Conservation (phyloP, 2,888 invertebrate species). For the Athalia circularis region DNA sequence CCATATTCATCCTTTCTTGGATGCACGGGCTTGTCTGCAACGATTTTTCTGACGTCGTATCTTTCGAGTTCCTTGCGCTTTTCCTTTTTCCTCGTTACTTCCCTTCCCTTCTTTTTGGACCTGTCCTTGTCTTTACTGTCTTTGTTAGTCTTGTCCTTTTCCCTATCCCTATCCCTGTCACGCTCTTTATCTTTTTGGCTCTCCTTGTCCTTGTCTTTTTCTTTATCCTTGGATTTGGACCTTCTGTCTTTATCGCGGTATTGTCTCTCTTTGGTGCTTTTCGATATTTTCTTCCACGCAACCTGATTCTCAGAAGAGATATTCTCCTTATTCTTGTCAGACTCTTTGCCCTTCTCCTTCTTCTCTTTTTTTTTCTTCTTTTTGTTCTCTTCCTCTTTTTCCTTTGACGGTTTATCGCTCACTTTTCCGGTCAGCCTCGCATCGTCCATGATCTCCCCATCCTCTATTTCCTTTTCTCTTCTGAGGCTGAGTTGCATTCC, state of each 20-base stretch:
- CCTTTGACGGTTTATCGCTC: constrained; percentile 63
- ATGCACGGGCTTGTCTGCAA: constrained; percentile 80
- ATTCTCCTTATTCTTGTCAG: constrained; percentile 76
- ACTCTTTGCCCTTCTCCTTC: constrained; percentile 74
- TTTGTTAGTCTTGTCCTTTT: constrained; percentile 59
- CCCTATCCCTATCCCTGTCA: constrained; percentile 62
- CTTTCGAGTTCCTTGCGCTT: constrained; percentile 88
- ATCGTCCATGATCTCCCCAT: constrained; percentile 71
- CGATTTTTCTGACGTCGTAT: constrained; percentile 88
- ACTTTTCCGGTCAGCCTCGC: constrained; percentile 60
- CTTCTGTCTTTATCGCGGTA: constrained; percentile 81
- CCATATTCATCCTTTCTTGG: constrained; percentile 86
- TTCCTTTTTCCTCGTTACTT: constrained; percentile 74
- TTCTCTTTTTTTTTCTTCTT: constrained; percentile 77
- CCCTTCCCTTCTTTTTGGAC: constrained; percentile 65
- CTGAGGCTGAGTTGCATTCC: constrained; percentile 68
- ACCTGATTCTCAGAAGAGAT: constrained; percentile 73
- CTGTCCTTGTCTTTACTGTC: constrained; percentile 58
- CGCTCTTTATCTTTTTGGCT: constrained; percentile 70
- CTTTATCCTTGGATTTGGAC: constrained; percentile 64
- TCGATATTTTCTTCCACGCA: constrained; percentile 88
- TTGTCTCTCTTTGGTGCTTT: constrained; percentile 85
- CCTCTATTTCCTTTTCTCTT: constrained; percentile 72
- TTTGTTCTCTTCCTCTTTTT: constrained; percentile 64
- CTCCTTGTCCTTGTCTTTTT: constrained; percentile 73